These are phyloP conservation scores for Drosophila funebris DNA, from an alignment of 1,140 invertebrate species.

Conservation along the genomic window DNA sequence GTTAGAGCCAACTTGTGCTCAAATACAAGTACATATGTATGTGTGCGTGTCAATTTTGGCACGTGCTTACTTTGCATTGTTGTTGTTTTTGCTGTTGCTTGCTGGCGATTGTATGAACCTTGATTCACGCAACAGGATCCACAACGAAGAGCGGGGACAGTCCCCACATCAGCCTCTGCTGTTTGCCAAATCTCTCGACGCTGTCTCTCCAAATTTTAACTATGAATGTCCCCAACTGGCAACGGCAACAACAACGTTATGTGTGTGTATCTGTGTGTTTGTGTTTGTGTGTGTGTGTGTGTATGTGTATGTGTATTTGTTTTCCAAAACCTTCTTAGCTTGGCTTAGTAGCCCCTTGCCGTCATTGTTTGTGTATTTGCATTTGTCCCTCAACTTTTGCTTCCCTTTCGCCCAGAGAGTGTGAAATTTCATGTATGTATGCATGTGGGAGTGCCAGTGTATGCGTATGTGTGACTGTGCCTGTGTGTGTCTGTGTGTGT, in stretches of 20 bases:
- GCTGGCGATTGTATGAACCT: conserved; percentile 69
- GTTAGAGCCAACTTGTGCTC: conserved; percentile 2
- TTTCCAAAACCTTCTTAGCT: conserved; percentile 81
- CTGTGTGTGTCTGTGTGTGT: conserved; percentile 8
- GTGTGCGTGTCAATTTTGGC: conserved; percentile 65
- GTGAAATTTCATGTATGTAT: conserved; percentile 70
- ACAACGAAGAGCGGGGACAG: background rate
- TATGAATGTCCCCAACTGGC: conserved; percentile 71
- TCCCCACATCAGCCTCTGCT: conserved; percentile 49
- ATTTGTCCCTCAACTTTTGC: conserved; percentile 61
- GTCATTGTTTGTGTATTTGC: conserved; percentile 80
- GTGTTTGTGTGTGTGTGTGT: conserved; percentile 30
- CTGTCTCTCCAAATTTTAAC: conserved; percentile 80
- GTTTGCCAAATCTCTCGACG: conserved; percentile 77
- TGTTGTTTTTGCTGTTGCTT: conserved; percentile 35
- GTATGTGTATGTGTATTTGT: conserved; percentile 64
- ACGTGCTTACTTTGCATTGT: conserved; percentile 61
- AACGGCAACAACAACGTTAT: conserved; percentile 24
- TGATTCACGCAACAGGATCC: conserved; percentile 71
- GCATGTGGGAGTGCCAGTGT: background rate
- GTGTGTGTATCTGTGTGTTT: conserved; percentile 22
- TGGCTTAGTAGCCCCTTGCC: conserved; percentile 78
- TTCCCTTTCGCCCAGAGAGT: conserved; percentile 42
- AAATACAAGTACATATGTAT: background rate
- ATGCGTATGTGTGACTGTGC: background rate